Conservation (phyloP, 2,797 vertebrate genomes). For the Amphiprion clarkii region DNA sequence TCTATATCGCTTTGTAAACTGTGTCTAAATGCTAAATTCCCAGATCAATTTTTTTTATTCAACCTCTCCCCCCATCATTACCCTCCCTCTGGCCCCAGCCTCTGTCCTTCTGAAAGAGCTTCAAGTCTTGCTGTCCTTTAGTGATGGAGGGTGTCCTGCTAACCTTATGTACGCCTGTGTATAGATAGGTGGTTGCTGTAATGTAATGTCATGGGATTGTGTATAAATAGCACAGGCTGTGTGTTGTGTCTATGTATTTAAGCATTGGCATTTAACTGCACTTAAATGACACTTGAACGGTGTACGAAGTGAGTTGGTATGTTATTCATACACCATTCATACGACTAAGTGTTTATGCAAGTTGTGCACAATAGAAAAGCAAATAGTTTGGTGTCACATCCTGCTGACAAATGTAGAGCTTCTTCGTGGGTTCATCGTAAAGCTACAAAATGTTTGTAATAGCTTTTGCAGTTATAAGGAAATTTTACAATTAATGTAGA, state of each 20-base stretch:
- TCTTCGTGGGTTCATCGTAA: background rate
- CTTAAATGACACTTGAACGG: no score
- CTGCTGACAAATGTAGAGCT: background rate
- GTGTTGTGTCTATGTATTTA: no score
- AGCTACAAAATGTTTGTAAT: background rate
- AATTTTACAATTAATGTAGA: background rate
- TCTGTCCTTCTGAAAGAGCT: constrained; percentile 73
- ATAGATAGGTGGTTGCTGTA: constrained; percentile 22
- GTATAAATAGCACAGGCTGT: no score
- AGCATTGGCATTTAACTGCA: no score
- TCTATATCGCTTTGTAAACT: constrained; percentile 87
- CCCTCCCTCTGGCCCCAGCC: constrained; percentile 69
- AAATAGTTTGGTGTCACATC: background rate
- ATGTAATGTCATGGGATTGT: no score
- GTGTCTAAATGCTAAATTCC: constrained; percentile 90
- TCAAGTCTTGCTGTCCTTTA: constrained; percentile 78
- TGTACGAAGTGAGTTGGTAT: no score
- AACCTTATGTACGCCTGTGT: constrained; percentile 19
- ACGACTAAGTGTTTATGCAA: no score
- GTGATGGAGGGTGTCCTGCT: constrained; percentile 68
- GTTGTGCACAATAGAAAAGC: background rate
- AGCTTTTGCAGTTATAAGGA: background rate
- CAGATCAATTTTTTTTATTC: constrained; percentile 89
- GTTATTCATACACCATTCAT: no score
- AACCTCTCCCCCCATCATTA: constrained; percentile 72